Evolutionary conservation across 1,140 invertebrate genomes (phyloP).

Genomic region (Globodera rostochiensis): DNA sequence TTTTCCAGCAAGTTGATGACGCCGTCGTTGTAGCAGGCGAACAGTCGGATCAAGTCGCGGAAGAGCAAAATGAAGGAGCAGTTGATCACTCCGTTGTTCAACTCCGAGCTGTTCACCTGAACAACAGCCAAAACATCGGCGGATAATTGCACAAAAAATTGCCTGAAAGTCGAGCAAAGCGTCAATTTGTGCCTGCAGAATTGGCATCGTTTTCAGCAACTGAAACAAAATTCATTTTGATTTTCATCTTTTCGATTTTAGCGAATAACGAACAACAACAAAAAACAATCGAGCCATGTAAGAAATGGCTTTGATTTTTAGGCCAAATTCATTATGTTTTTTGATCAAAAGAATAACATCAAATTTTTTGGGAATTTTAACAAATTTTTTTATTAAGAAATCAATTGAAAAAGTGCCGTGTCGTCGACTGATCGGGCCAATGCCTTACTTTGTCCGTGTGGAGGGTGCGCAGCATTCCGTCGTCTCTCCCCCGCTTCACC

Average conservation of each 20-base stretch:
- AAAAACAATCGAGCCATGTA: too few species aligned
- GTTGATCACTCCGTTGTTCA: conserved; percentile 97
- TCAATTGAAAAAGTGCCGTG: too few species aligned
- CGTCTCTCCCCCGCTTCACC: conserved; percentile 93
- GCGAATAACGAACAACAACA: too few species aligned
- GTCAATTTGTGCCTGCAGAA: conserved; percentile 91
- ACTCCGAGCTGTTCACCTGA: conserved; percentile 86
- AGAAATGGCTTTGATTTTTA: too few species aligned
- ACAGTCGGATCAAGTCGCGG: conserved; percentile 94
- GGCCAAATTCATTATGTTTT: too few species aligned
- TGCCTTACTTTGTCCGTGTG: conserved; percentile 80
- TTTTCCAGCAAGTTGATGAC: conserved; percentile 98
- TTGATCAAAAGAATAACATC: too few species aligned
- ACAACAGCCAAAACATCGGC: conserved; percentile 27
- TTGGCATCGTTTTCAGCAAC: conserved; percentile 91
- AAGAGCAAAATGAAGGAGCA: conserved; percentile 97
- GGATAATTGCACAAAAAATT: conserved; percentile 9
- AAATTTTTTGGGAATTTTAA: too few species aligned
- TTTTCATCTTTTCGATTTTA: too few species aligned
- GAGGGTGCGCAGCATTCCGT: conserved; percentile 93
- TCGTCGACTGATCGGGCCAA: background rate
- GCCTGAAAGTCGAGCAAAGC: conserved; percentile 90
- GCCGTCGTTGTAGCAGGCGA: conserved; percentile 99
- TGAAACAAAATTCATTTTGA: conserved; percentile 49
- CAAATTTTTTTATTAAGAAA: too few species aligned